phyloP scores from a whole-genome alignment of 2,888 invertebrate species.

The Cephus pulcher region DNA sequence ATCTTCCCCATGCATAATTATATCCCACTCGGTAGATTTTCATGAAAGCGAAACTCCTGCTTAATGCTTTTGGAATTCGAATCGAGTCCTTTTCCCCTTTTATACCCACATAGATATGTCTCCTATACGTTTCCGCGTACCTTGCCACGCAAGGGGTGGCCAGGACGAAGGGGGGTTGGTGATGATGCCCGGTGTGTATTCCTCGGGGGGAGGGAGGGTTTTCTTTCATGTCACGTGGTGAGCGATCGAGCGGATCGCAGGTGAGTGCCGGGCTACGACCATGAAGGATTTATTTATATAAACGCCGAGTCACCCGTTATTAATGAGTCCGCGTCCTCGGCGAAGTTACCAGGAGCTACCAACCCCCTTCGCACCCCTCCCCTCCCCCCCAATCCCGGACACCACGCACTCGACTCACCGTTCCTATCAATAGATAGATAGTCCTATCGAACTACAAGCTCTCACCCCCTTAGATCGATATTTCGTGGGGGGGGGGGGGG shows the following conservation, averaged over 20 bases:
- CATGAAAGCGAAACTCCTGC: constrained; percentile 36
- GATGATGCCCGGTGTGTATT: not conserved
- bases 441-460: too few relatives aligned
- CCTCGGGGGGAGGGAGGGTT: constrained; percentile 21
- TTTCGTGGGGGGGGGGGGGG: too few relatives aligned
- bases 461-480: too few relatives aligned
- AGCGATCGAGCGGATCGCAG: constrained; percentile 60
- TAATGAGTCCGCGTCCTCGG: constrained; percentile 44
- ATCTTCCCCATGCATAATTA: too few relatives aligned
- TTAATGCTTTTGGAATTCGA: constrained; percentile 48
- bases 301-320: constrained; percentile 58
- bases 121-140: constrained; percentile 7
- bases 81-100: constrained; percentile 19
- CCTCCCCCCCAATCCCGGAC: constrained; percentile 17
- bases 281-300: constrained; percentile 56
- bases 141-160: constrained; percentile 21
- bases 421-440: constrained; percentile 14
- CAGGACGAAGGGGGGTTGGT: not conserved
- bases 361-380: constrained; percentile 1
- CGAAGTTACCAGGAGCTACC: constrained; percentile 30
- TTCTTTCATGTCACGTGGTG: constrained; percentile 60
- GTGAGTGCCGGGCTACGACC: constrained; percentile 52
- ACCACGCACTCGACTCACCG: constrained; percentile 31
- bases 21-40: constrained; percentile 31
- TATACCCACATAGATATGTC: not conserved